Conservation (phyloP, 2,888 invertebrate genomes). For the Stomorhina lunata region DNA sequence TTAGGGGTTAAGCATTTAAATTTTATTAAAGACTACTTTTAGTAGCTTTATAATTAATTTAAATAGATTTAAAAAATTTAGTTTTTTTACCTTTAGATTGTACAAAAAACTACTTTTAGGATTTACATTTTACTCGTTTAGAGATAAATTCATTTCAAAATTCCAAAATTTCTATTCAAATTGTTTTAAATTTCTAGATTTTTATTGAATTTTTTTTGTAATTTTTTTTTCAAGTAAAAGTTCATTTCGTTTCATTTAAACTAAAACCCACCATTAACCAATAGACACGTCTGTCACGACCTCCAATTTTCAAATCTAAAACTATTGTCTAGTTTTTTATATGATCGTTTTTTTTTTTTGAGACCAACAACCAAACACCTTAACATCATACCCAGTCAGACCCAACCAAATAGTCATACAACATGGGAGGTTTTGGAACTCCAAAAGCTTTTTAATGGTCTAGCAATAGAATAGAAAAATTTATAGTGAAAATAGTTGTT, state of each 20-base stretch:
- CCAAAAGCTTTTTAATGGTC: too few relatives aligned
- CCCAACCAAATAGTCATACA: slow-evolving; percentile 28
- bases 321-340: neutral
- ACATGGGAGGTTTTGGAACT: slow-evolving; percentile 53
- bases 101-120: neutral
- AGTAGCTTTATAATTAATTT: neutral
- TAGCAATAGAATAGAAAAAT: too few relatives aligned
- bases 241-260: slow-evolving; percentile 55
- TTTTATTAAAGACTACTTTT: neutral
- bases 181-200: slow-evolving; percentile 34
- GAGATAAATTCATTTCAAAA: too few relatives aligned
- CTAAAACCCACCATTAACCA: slow-evolving; percentile 61
- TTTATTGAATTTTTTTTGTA: too few relatives aligned
- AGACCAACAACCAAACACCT: slow-evolving; percentile 30
- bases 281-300: slow-evolving; percentile 68
- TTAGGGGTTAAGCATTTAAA: too few relatives aligned
- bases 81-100: neutral
- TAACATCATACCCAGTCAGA: slow-evolving; percentile 21
- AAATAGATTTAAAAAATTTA: too few relatives aligned
- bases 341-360: slow-evolving; percentile 3
- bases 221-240: slow-evolving; percentile 33
- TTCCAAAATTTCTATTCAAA: neutral
- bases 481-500: too few relatives aligned
- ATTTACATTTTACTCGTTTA: too few relatives aligned
- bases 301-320: slow-evolving; percentile 47